A percentile compares a stretch with the other conserved stretches of the same genome.
Conservation (phyloP, 2,888 invertebrate genomes). For the Callosobruchus maculatus region DNA sequence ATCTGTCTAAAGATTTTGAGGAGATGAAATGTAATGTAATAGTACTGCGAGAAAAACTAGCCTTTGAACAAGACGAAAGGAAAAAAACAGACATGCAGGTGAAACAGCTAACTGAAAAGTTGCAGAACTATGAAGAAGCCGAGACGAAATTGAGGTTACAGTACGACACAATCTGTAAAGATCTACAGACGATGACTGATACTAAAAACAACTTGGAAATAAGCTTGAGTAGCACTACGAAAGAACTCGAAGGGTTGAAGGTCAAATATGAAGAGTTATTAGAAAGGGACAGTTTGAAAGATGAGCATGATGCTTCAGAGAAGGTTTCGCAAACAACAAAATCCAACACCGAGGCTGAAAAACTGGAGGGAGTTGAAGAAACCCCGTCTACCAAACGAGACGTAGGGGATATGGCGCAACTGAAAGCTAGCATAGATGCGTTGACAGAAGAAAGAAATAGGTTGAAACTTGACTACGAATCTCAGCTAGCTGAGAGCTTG, state of each 20-base stretch:
- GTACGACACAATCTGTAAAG: slow-evolving; percentile 38
- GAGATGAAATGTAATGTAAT: slow-evolving; percentile 34
- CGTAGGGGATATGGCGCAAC: background rate
- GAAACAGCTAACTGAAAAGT: slow-evolving; percentile 39
- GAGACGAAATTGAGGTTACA: slow-evolving; percentile 42
- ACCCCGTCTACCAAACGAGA: background rate
- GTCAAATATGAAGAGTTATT: background rate
- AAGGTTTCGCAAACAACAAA: background rate
- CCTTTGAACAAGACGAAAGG: slow-evolving; percentile 34
- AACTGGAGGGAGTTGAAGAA: background rate
- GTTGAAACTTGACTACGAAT: background rate
- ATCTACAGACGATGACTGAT: slow-evolving; percentile 29
- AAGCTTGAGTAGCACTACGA: slow-evolving; percentile 19
- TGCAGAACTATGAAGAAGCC: slow-evolving; percentile 45
- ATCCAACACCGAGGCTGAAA: background rate
- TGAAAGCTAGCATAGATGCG: background rate
- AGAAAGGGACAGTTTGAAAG: background rate
- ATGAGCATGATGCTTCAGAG: background rate
- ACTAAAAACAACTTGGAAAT: slow-evolving; percentile 28
- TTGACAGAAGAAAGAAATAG: background rate
- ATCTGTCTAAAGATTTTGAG: slow-evolving; percentile 31
- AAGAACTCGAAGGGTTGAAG: background rate
- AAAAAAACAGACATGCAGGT: slow-evolving; percentile 31
- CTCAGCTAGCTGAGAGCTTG: slow-evolving; percentile 26
- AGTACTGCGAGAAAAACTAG: slow-evolving; percentile 33